Percentiles rank a stretch among this genome's conserved stretches.
Conservation (phyloP, 1,140 invertebrate species). For the Mya arenaria region DNA sequence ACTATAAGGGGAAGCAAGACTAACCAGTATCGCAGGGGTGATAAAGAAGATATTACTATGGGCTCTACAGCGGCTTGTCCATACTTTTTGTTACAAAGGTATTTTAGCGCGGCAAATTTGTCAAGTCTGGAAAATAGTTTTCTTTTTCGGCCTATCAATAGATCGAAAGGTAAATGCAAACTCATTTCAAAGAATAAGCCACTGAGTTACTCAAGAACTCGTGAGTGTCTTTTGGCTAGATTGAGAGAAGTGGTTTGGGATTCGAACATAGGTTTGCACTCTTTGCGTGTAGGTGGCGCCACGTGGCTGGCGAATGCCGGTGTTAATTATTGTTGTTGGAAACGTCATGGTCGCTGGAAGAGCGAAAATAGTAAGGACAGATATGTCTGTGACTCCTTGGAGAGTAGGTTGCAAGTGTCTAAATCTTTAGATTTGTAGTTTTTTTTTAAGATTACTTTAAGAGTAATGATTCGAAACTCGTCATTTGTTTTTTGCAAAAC, state of each 20-base stretch:
- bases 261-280: slow-evolving; percentile 57
- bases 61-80: slow-evolving; percentile 54
- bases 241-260: slow-evolving; percentile 16
- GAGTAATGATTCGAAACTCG: too few relatives aligned
- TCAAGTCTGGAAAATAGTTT: slow-evolving; percentile 6
- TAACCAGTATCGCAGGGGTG: slow-evolving; percentile 58
- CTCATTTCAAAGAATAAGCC: slow-evolving; percentile 53
- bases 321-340: slow-evolving; percentile 47
- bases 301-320: slow-evolving; percentile 19
- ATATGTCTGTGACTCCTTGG: slow-evolving; percentile 33
- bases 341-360: slow-evolving; percentile 57
- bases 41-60: slow-evolving; percentile 54
- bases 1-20: slow-evolving; percentile 56
- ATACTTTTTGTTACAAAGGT: slow-evolving; percentile 50
- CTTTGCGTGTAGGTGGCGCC: slow-evolving; percentile 42
- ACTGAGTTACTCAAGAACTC: slow-evolving; percentile 49
- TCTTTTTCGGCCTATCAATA: slow-evolving; percentile 56
- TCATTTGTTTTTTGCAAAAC: too few relatives aligned
- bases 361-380: slow-evolving; percentile 43
- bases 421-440: background rate
- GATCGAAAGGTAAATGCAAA: slow-evolving; percentile 22
- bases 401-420: slow-evolving; percentile 37
- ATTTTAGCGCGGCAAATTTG: slow-evolving; percentile 20
- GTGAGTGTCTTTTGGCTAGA: slow-evolving; percentile 32
- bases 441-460: too few relatives aligned